Evolutionary conservation across 2,888 invertebrate species (phyloP).

Genomic region (Nomada fucata): DNA sequence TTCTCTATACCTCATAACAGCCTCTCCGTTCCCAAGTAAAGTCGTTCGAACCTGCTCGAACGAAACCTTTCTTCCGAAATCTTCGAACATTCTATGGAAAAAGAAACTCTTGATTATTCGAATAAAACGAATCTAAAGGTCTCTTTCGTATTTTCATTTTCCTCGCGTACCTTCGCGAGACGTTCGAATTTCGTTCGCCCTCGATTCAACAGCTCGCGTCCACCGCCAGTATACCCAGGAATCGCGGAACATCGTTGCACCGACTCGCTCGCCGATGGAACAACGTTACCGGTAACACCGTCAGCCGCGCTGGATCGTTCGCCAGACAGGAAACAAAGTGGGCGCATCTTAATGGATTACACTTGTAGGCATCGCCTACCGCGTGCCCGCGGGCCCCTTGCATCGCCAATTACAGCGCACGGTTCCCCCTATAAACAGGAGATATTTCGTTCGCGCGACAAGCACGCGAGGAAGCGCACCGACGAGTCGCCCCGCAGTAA

Average conservation of each 20-base stretch:
- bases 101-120: no score
- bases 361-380: constrained; percentile 78
- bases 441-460: constrained; percentile 67
- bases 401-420: constrained; percentile 78
- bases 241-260: constrained; percentile 4
- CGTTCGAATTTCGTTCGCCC: background rate
- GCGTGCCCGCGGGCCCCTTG: constrained; percentile 60
- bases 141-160: background rate
- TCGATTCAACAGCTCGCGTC: background rate
- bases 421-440: constrained; percentile 74
- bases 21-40: constrained; percentile 20
- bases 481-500: background rate
- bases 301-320: constrained; percentile 37
- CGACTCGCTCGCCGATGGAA: background rate
- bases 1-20: constrained; percentile 31
- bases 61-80: background rate
- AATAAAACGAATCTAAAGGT: no score
- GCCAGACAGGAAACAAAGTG: constrained; percentile 71
- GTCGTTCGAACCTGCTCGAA: constrained; percentile 7
- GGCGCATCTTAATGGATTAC: constrained; percentile 80
- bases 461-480: constrained; percentile 33
- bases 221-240: background rate
- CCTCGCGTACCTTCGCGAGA: background rate
- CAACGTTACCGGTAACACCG: constrained; percentile 39
- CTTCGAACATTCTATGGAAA: no score